Base-by-base conservation (phyloP, 1,140 invertebrate species). In the Druon quercuslanigerum region DNA sequence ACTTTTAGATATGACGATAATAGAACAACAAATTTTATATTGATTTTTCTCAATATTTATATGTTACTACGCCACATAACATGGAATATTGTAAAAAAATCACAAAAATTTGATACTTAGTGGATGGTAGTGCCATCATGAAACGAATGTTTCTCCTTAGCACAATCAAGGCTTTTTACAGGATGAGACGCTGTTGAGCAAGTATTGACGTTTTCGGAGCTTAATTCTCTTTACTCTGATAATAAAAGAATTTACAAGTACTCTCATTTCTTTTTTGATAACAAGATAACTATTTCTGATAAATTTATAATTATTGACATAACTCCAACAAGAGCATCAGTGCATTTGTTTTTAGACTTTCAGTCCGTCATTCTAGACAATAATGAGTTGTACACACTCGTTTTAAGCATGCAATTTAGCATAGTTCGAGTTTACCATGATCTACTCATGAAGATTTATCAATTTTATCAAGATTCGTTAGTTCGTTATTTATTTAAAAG, bases 381-480 rank as follows among this genome's bases (percentile, higher is more conserved):
- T 33, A 16, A 25, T 1, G 20, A 66, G 16, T 40, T 33, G 13
- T 40, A 16, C 6, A 33, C 13, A 40, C n/a, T 66, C 33, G 57
- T 66, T 66, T 40, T 20, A 7, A 40, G 16, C 25, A 66, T 66
- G 57, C 57, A 40, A 33, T 66, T 4, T 20, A 20, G 16, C 40
- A 20, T 3, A 6, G 2, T 66, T 66, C 3, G 25, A 66, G 25
- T 40, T 66, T 14, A 66, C 57, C 57, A 66, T 66, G 57, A 40
- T 13, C 57, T 66, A 66, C 57, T 66, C 57, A 25, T 16, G 25
- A 66, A 66, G 20, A 66, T 40, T 40, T 8, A 66, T 66, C 13
- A 40, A 25, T 66, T 66, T 66, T 66, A 66, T 66, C 57, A 66
- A 66, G 57, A 66, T 66, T 66, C 25, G 11, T 66, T 33, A 66